These are phyloP conservation scores for Balanococcus diminutus DNA, from an alignment of 2,888 invertebrate species.

Conservation along the genomic window DNA sequence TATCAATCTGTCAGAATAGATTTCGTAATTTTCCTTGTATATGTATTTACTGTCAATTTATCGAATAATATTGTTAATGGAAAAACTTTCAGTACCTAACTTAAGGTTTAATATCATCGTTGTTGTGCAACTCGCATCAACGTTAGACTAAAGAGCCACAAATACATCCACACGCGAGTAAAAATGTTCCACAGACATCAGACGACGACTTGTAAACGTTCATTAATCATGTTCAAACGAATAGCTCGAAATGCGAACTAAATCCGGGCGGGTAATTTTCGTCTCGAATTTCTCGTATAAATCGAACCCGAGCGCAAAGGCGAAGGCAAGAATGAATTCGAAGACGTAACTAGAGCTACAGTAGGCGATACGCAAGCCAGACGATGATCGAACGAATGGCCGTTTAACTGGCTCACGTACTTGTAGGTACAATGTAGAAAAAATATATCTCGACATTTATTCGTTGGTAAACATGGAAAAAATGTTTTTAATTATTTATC, in stretches of 20 bases:
- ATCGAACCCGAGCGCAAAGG: not conserved
- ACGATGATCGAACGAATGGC: not conserved
- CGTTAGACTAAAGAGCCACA: not conserved
- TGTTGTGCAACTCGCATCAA: not conserved
- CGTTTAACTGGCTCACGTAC: not conserved
- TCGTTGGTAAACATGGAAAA: slow-evolving; percentile 7
- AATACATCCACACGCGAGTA: not conserved
- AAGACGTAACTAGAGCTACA: not conserved
- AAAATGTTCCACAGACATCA: not conserved
- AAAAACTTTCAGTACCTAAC: not conserved
- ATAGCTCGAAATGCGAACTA: not conserved
- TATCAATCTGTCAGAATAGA: no score
- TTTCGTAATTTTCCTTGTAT: no score
- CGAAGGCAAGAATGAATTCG: not conserved
- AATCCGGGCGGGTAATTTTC: not conserved
- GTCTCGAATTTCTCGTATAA: not conserved
- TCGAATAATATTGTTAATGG: not conserved
- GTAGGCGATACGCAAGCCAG: not conserved
- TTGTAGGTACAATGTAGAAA: not conserved
- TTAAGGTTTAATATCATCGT: not conserved
- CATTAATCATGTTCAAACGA: slow-evolving; percentile 11
- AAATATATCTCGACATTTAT: not conserved
- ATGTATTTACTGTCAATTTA: not conserved
- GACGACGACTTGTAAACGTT: not conserved
- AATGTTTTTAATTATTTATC: slow-evolving; percentile 27